These are phyloP conservation scores for Sialia sialis DNA, from an alignment of 2,113 vertebrate species.

Conservation along the genomic window DNA sequence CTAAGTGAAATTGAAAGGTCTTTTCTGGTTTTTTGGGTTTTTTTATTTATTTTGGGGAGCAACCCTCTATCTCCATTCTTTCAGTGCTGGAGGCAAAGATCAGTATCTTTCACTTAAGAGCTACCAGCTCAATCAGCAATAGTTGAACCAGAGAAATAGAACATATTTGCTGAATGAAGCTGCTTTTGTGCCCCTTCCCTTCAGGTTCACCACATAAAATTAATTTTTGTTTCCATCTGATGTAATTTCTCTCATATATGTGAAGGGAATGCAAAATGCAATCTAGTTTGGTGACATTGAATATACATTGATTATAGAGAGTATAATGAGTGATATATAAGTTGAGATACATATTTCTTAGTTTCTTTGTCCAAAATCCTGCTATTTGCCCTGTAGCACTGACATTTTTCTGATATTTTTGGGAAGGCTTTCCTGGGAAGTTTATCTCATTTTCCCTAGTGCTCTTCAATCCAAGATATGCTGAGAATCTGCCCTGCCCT, in stretches of 20 bases:
- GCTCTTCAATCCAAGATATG: not conserved
- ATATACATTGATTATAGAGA: not conserved
- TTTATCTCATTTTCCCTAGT: not conserved
- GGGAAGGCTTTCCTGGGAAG: not conserved
- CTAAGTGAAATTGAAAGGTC: not conserved
- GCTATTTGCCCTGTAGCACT: not conserved
- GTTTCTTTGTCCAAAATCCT: not conserved
- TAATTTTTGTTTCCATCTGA: not conserved
- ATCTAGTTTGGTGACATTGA: not conserved
- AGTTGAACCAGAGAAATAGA: not conserved
- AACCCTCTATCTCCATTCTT: too few species aligned
- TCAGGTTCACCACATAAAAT: not conserved
- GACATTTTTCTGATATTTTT: not conserved
- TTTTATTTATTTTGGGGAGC: not conserved
- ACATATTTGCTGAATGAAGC: not conserved
- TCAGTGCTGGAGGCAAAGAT: not conserved
- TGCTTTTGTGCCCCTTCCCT: not conserved
- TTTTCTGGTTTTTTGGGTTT: not conserved
- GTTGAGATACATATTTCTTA: not conserved
- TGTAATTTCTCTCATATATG: not conserved
- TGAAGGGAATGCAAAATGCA: not conserved
- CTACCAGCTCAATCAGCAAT: not conserved
- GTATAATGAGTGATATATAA: not conserved
- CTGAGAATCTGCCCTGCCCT: not conserved
- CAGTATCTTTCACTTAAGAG: not conserved